These are phyloP conservation scores for Diprion similis DNA, from an alignment of 1,140 invertebrate species.

Conservation along the genomic window DNA sequence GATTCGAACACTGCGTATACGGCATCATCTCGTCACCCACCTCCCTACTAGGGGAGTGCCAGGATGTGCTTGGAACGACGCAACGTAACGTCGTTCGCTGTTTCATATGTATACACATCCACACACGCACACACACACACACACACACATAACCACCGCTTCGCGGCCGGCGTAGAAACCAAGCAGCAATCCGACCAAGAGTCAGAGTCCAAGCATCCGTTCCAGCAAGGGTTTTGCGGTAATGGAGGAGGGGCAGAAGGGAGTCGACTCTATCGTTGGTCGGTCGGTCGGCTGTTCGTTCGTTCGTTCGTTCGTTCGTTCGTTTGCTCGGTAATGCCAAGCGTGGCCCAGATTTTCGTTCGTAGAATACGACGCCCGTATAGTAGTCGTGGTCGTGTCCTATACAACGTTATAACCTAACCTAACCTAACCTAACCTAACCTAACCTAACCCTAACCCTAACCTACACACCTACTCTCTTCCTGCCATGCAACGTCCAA, in stretches of 20 bases:
- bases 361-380: neutral
- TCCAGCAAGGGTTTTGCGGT: neutral
- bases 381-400: no score
- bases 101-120: slow-evolving; percentile 16
- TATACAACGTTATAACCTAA: no score
- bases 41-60: slow-evolving; percentile 57
- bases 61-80: slow-evolving; percentile 61
- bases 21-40: slow-evolving; percentile 40
- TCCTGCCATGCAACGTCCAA: no score
- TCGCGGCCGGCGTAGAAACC: neutral
- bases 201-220: no score
- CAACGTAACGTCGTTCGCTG: neutral
- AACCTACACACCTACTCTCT: no score
- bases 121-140: slow-evolving; percentile 2
- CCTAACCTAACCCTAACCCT: no score
- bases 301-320: neutral
- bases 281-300: neutral
- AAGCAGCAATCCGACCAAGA: neutral
- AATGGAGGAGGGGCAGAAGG: no score
- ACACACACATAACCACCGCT: neutral
- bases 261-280: no score
- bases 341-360: neutral
- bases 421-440: no score
- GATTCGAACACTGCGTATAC: neutral
- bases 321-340: neutral